These are phyloP conservation scores for Syngnathus floridae DNA, from an alignment of 2,113 vertebrate species.

Conservation along the genomic window DNA sequence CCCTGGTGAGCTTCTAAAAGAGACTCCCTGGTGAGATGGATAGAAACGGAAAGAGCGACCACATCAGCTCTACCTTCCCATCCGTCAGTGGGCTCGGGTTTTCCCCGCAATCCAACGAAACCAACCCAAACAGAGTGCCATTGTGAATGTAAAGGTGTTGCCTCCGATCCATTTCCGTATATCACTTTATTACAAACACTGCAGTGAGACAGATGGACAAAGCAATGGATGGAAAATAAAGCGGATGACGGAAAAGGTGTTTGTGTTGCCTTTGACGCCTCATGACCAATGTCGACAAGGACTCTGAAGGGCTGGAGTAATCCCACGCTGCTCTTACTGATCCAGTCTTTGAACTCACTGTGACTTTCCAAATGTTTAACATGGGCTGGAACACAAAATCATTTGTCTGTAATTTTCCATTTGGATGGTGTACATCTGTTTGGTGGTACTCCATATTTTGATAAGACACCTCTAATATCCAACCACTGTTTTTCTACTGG, in stretches of 20 bases:
- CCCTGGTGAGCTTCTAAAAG: slow-evolving; percentile 76
- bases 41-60: slow-evolving; percentile 15
- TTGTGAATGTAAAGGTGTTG: slow-evolving; percentile 47
- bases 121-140: slow-evolving; percentile 35
- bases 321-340: slow-evolving; percentile 61
- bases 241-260: slow-evolving; percentile 30
- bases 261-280: slow-evolving; percentile 57
- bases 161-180: slow-evolving; percentile 16
- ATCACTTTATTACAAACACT: slow-evolving; percentile 24
- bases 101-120: slow-evolving; percentile 22
- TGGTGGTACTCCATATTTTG: slow-evolving; percentile 25
- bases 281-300: slow-evolving; percentile 35
- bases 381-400: slow-evolving; percentile 39
- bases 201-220: slow-evolving; percentile 19
- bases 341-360: slow-evolving; percentile 59
- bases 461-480: slow-evolving; percentile 19
- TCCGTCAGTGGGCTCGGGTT: slow-evolving; percentile 23
- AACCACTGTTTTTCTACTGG: slow-evolving; percentile 20
- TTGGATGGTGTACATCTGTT: slow-evolving; percentile 27
- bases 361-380: slow-evolving; percentile 46
- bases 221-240: slow-evolving; percentile 23
- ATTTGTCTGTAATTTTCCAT: slow-evolving; percentile 35
- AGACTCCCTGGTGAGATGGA: background rate
- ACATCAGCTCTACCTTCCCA: slow-evolving; percentile 26
- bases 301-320: slow-evolving; percentile 69